phyloP scores from a whole-genome alignment of 92 coral and sea anemone species.

The Parazoanthus swiftii region DNA sequence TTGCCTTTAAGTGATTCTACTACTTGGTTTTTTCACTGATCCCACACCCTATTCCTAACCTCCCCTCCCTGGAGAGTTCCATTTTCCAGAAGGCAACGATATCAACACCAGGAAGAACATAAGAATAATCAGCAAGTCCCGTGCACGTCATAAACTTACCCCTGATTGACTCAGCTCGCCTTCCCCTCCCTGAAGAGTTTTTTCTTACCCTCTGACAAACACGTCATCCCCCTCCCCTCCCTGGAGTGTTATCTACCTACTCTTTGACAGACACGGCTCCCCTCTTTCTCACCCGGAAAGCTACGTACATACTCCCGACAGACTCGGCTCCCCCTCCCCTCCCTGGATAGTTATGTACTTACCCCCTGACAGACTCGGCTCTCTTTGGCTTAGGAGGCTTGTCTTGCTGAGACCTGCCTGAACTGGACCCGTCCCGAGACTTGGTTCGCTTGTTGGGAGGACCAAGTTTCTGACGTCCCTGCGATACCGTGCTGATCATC shows the following conservation, averaged over 20 bases:
- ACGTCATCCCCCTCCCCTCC: constrained; percentile 34
- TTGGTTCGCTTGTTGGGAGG: constrained; percentile 76
- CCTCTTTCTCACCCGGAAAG: background rate
- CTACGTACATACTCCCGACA: background rate
- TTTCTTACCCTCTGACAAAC: constrained; percentile 86
- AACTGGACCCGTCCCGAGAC: constrained; percentile 97
- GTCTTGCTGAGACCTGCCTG: constrained; percentile 94
- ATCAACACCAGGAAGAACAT: too few species aligned
- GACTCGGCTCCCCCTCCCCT: background rate
- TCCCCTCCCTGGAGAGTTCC: too few species aligned
- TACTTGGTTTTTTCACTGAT: too few species aligned
- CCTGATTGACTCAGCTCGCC: background rate
- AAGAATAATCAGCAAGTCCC: background rate
- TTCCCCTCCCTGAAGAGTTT: too few species aligned
- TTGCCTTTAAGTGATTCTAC: background rate
- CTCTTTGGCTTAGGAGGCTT: constrained; percentile 86
- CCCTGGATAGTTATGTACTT: background rate
- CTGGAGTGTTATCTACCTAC: background rate
- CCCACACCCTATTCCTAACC: too few species aligned
- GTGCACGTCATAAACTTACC: too few species aligned
- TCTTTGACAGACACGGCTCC: background rate
- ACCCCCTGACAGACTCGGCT: constrained; percentile 98
- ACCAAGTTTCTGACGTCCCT: constrained; percentile 96
- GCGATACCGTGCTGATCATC: constrained; percentile 86
- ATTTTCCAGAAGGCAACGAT: too few species aligned